phyloP scores from a whole-genome alignment of 2,888 invertebrate species.

The Plemyria rubiginata region DNA sequence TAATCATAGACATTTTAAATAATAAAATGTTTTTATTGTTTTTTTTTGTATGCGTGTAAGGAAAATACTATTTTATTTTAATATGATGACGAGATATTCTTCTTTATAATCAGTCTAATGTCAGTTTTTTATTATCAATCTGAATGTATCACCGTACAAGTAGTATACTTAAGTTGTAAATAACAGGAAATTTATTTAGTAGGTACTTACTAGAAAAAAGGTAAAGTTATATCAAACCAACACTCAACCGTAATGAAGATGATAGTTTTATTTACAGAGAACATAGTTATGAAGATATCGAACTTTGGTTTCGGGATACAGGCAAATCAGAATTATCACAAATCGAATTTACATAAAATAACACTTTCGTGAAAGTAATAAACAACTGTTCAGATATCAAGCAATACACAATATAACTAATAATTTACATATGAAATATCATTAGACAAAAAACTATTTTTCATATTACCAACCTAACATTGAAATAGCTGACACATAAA shows the following conservation, averaged over 20 bases:
- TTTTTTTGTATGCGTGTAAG: conserved; percentile 9
- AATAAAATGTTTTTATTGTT: not conserved
- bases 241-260: not conserved
- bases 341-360: not conserved
- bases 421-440: not conserved
- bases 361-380: no score
- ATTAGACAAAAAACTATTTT: conserved; percentile 11
- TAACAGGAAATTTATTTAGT: not conserved
- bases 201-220: not conserved
- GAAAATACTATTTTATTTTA: not conserved
- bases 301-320: no score
- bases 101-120: conserved; percentile 20
- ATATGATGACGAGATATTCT: conserved; percentile 5
- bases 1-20: no score
- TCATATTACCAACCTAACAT: conserved; percentile 13
- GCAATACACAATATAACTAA: no score
- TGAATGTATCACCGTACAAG: not conserved
- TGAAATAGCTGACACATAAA: conserved; percentile 1
- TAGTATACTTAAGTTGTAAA: no score
- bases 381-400: no score
- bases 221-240: not conserved
- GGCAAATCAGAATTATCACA: not conserved
- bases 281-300: not conserved
- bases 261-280: not conserved
- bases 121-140: not conserved